Conservation (phyloP, 2,797 vertebrate genomes). For the Intellagama lesueurii region DNA sequence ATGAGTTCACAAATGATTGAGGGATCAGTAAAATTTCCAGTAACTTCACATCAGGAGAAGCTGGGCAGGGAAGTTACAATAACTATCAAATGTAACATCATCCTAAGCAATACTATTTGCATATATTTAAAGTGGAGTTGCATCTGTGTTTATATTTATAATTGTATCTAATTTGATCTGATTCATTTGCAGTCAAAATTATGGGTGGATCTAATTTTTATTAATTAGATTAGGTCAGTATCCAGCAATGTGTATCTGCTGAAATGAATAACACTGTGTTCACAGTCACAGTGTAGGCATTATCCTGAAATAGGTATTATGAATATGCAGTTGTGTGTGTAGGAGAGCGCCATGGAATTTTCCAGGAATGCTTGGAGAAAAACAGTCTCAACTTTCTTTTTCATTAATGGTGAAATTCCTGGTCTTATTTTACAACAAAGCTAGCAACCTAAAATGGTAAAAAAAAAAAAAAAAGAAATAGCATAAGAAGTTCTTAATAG, state of each 20-base stretch:
- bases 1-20: not conserved
- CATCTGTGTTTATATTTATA: not conserved
- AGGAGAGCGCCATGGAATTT: not conserved
- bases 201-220: not conserved
- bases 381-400: not conserved
- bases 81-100: not conserved
- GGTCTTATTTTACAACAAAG: not conserved
- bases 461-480: not conserved
- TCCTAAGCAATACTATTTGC: not conserved
- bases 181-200: not conserved
- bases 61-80: not conserved
- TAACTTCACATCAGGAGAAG: not conserved
- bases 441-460: not conserved
- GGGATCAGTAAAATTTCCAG: not conserved
- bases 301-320: not conserved
- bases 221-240: no score
- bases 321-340: not conserved
- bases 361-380: not conserved
- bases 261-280: no score
- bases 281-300: no score
- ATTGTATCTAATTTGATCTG: not conserved
- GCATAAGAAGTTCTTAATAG: not conserved
- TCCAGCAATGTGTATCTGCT: no score
- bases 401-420: not conserved
- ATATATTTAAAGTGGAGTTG: not conserved